Percentiles rank a stretch among this genome's conserved stretches.
These are phyloP conservation scores for Cheilosia soror DNA, from an alignment of 2,888 invertebrate genomes.

Conservation along the genomic window DNA sequence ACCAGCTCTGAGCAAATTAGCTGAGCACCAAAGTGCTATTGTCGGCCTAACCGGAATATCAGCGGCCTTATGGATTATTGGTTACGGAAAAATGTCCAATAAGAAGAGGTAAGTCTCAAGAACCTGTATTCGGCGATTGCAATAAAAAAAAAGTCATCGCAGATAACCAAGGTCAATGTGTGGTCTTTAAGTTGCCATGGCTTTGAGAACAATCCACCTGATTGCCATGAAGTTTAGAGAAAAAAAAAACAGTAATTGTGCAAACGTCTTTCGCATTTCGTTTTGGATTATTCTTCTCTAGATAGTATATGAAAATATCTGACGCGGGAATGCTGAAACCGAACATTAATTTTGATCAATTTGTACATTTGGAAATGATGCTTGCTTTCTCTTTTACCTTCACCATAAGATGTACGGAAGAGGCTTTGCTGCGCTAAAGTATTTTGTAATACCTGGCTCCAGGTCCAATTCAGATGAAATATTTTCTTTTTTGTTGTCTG, in stretches of 20 bases:
- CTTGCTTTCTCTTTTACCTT: constrained; percentile 53
- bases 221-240: constrained; percentile 1
- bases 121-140: neutral
- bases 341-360: neutral
- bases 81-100: constrained; percentile 85
- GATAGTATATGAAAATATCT: neutral
- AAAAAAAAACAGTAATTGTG: neutral
- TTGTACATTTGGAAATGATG: constrained; percentile 5
- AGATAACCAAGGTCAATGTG: constrained; percentile 51
- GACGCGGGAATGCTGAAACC: neutral
- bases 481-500: neutral
- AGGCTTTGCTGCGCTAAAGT: neutral
- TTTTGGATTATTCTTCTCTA: constrained; percentile 4
- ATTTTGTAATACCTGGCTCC: constrained; percentile 16
- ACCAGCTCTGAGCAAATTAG: constrained; percentile 90
- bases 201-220: constrained; percentile 15
- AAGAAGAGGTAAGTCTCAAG: constrained; percentile 83
- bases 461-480: constrained; percentile 2
- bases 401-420: neutral
- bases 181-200: constrained; percentile 35
- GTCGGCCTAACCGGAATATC: constrained; percentile 88
- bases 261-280: constrained; percentile 20
- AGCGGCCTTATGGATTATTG: constrained; percentile 86
- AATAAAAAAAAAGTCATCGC: neutral
- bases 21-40: constrained; percentile 86